Percentiles rank a stretch among this genome's conserved stretches.
phyloP scores from a whole-genome alignment of 1,140 invertebrate genomes.

The Chlorops oryzae region DNA sequence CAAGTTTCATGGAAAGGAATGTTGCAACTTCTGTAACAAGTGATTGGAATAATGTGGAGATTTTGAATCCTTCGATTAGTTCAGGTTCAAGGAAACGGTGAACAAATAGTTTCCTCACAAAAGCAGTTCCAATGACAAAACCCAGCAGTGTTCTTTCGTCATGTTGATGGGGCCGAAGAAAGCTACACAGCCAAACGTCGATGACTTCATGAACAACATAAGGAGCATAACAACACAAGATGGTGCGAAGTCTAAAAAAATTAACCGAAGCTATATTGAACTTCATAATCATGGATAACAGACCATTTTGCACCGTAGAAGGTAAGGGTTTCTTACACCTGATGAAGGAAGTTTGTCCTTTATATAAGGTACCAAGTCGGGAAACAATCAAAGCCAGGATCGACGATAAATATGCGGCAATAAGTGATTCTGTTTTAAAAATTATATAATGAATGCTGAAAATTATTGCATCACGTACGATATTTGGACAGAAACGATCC shows the following conservation, averaged over 20 bases:
- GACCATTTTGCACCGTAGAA: constrained; percentile 13
- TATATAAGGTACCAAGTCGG: constrained; percentile 19
- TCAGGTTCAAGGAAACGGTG: too few species aligned
- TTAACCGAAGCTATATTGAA: constrained; percentile 14
- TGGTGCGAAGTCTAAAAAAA: constrained; percentile 4
- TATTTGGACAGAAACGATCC: constrained; percentile 16
- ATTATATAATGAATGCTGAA: constrained; percentile 7
- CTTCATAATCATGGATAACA: constrained; percentile 15
- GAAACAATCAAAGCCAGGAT: constrained; percentile 17
- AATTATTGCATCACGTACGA: constrained; percentile 12
- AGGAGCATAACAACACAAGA: not conserved
- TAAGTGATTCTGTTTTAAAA: constrained; percentile 4
- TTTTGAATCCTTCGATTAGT: too few species aligned
- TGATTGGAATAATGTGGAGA: too few species aligned
- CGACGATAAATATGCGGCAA: constrained; percentile 16
- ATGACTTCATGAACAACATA: not conserved
- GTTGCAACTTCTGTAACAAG: too few species aligned
- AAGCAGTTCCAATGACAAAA: too few species aligned
- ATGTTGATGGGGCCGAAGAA: too few species aligned
- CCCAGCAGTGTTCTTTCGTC: too few species aligned
- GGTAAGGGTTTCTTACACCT: constrained; percentile 16
- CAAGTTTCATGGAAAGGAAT: too few species aligned
- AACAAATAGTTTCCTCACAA: too few species aligned
- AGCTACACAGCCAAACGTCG: too few species aligned
- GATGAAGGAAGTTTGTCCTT: constrained; percentile 18